A percentile compares a stretch with the other conserved stretches of the same genome.
These are phyloP conservation scores for Pterois miles DNA, from an alignment of 2,797 vertebrate genomes.

Conservation along the genomic window DNA sequence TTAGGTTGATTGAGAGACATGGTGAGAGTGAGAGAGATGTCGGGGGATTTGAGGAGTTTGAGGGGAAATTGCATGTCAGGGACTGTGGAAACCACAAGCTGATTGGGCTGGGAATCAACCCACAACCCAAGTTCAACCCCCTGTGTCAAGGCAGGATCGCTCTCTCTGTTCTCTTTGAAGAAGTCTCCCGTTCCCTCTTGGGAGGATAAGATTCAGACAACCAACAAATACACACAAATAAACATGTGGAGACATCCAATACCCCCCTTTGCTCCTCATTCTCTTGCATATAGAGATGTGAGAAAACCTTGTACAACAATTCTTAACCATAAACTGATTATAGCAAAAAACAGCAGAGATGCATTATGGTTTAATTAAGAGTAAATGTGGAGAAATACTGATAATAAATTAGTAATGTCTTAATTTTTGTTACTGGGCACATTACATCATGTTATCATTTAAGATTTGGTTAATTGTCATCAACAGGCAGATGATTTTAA, in stretches of 20 bases:
- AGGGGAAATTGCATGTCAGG: slow-evolving; percentile 78
- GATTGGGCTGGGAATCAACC: slow-evolving; percentile 79
- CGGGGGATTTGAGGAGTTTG: slow-evolving; percentile 62
- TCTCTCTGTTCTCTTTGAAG: slow-evolving; percentile 70
- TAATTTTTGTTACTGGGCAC: not conserved
- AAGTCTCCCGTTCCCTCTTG: slow-evolving; percentile 61
- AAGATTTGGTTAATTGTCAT: not conserved
- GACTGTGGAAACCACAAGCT: slow-evolving; percentile 78
- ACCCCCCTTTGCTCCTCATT: slow-evolving; percentile 11
- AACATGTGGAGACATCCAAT: slow-evolving; percentile 55
- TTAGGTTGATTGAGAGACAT: slow-evolving; percentile 33
- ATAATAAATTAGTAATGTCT: not conserved
- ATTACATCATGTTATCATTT: not conserved
- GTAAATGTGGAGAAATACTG: not conserved
- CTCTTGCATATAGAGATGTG: slow-evolving; percentile 23
- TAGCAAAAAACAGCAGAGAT: not conserved
- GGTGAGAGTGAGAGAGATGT: slow-evolving; percentile 39
- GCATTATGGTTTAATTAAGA: too few relatives aligned
- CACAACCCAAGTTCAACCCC: slow-evolving; percentile 76
- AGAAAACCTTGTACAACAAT: slow-evolving; percentile 30
- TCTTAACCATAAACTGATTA: not conserved
- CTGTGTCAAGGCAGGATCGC: slow-evolving; percentile 51
- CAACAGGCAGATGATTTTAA: not conserved
- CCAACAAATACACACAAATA: slow-evolving; percentile 73
- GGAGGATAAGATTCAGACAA: slow-evolving; percentile 73